Conservation (phyloP, 2,888 invertebrate genomes). For the Cheilosia grossa region DNA sequence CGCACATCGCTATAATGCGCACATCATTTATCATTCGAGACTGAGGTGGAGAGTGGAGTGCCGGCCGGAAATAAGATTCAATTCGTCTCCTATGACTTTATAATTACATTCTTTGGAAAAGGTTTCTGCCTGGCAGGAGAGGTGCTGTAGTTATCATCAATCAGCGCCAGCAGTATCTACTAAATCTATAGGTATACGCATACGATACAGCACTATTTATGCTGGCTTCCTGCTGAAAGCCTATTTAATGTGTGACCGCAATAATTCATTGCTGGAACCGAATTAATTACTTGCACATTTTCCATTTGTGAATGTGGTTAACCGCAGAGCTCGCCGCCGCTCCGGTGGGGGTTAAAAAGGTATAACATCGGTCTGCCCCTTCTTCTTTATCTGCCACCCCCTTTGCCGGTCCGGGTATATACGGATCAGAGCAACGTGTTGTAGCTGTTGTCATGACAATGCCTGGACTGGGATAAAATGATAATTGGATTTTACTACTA, state of each 20-base stretch:
- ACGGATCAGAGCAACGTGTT: conserved; percentile 22
- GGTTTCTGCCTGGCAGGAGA: conserved; percentile 14
- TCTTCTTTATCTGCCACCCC: conserved; percentile 17
- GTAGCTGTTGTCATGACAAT: conserved; percentile 51
- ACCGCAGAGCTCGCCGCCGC: conserved; percentile 57
- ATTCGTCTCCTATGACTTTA: conserved; percentile 48
- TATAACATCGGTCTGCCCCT: conserved; percentile 55
- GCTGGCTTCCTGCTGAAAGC: conserved; percentile 57
- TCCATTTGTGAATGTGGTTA: conserved; percentile 74
- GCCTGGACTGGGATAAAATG: conserved; percentile 64
- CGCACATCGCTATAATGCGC: conserved; percentile 38
- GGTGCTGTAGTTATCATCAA: conserved; percentile 55
- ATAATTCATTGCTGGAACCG: conserved; percentile 75
- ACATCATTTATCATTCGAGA: conserved; percentile 62
- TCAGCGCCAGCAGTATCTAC: conserved; percentile 23
- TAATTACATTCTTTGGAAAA: conserved; percentile 51
- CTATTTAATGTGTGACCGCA: conserved; percentile 74
- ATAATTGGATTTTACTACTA: conserved; percentile 72
- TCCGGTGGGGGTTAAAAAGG: conserved; percentile 43
- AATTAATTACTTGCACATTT: conserved; percentile 75
- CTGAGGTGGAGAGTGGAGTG: conserved; percentile 25
- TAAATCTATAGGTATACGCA: background rate
- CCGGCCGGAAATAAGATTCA: conserved; percentile 67
- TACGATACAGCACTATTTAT: conserved; percentile 32
- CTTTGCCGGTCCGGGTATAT: background rate